Percentiles rank a stretch among this genome's conserved stretches.
Evolutionary conservation across 2,888 invertebrate species (phyloP).

Genomic region (Agrochola litura): DNA sequence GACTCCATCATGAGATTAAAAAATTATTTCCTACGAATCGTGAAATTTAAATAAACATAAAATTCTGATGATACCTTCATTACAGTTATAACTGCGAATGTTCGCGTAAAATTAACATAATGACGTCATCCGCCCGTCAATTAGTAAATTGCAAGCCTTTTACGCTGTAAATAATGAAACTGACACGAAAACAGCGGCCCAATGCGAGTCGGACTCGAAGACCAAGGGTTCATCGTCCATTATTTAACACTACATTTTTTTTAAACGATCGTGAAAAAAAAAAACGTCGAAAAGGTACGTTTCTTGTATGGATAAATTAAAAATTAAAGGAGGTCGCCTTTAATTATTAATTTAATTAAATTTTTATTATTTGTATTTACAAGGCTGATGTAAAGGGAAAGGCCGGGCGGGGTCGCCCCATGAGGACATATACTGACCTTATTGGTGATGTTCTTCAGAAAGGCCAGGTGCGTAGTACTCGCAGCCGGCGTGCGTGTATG

Average conservation of each 20-base stretch:
- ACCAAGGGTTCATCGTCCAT: neutral
- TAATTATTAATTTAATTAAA: too few species aligned
- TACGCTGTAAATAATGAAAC: too few species aligned
- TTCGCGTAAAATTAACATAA: slow-evolving; percentile 36
- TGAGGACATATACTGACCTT: too few species aligned
- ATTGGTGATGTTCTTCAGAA: too few species aligned
- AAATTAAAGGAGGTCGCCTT: too few species aligned
- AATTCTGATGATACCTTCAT: slow-evolving; percentile 16
- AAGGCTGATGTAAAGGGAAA: too few species aligned
- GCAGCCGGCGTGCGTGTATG: too few species aligned
- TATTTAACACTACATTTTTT: neutral
- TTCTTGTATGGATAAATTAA: too few species aligned
- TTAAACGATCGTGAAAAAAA: neutral
- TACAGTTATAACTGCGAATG: slow-evolving; percentile 1
- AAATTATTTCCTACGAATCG: neutral
- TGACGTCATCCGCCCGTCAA: slow-evolving; percentile 34
- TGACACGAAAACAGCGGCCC: neutral
- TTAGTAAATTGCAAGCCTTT: slow-evolving; percentile 22
- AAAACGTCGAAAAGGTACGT: too few species aligned
- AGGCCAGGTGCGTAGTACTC: too few species aligned
- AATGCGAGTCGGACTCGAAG: neutral
- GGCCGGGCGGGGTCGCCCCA: too few species aligned
- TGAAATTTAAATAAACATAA: slow-evolving; percentile 23
- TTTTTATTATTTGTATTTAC: too few species aligned
- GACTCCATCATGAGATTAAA: slow-evolving; percentile 4